These are phyloP conservation scores for Catocala nupta DNA, from an alignment of 2,888 invertebrate species.

Conservation along the genomic window DNA sequence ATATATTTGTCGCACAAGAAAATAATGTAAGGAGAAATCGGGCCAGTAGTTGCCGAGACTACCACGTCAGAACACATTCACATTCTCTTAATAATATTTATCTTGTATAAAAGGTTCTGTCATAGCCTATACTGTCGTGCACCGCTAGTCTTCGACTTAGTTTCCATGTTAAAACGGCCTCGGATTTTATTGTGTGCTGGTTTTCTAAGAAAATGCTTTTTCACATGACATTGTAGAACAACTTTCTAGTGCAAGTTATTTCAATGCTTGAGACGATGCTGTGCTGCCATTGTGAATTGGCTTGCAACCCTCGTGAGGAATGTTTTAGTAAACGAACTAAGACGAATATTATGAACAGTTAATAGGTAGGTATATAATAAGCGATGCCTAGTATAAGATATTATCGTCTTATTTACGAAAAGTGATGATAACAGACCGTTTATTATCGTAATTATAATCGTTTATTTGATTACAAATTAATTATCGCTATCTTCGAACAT, in stretches of 20 bases:
- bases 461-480: too few relatives aligned
- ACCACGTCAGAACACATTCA: not conserved
- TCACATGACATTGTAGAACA: conserved; percentile 30
- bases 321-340: not conserved
- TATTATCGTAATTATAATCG: too few relatives aligned
- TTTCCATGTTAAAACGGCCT: conserved; percentile 26
- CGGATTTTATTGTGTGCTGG: conserved; percentile 32
- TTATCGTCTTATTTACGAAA: conserved; percentile 3
- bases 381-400: not conserved
- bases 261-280: conserved; percentile 36
- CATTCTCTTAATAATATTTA: not conserved
- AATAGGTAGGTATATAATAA: not conserved
- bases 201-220: conserved; percentile 34
- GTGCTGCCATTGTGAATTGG: conserved; percentile 26
- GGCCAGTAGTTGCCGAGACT: too few relatives aligned
- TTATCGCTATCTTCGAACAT: too few relatives aligned
- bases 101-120: conserved; percentile 1
- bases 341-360: not conserved
- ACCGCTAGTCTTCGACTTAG: conserved; percentile 5
- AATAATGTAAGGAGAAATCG: too few relatives aligned
- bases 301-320: not conserved
- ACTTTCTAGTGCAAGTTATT: conserved; percentile 36
- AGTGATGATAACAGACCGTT: not conserved
- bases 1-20: too few relatives aligned
- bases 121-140: not conserved